phyloP scores from a whole-genome alignment of 2,888 invertebrate species.

The Podabrus alpinus region DNA sequence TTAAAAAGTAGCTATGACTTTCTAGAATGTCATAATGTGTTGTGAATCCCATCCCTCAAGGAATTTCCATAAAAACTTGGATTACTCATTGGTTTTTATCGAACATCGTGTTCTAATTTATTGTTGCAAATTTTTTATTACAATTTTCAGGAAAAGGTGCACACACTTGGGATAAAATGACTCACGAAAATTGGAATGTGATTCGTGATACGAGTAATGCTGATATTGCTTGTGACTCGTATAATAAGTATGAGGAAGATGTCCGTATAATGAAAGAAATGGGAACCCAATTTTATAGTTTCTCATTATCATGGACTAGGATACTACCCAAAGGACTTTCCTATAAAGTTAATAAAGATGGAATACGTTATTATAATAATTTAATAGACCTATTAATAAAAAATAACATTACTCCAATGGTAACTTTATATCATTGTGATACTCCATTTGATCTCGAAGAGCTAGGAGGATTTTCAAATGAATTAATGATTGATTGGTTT shows the following conservation, averaged over 20 bases:
- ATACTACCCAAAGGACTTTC: slow-evolving; percentile 63
- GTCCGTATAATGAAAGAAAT: slow-evolving; percentile 60
- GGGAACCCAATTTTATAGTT: slow-evolving; percentile 63
- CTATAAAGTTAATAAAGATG: slow-evolving; percentile 62
- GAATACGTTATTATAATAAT: slow-evolving; percentile 66
- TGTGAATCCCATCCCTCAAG: not conserved
- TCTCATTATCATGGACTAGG: slow-evolving; percentile 70
- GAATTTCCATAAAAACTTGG: not conserved
- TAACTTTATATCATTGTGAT: slow-evolving; percentile 63
- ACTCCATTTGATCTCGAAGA: slow-evolving; percentile 57
- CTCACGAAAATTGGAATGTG: slow-evolving; percentile 58
- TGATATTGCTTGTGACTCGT: slow-evolving; percentile 69
- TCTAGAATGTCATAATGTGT: not conserved
- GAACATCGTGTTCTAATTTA: not conserved
- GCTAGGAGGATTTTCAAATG: slow-evolving; percentile 57
- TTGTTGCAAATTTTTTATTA: not conserved
- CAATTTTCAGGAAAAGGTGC: slow-evolving; percentile 60
- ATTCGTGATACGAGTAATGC: slow-evolving; percentile 62
- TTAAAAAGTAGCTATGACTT: not conserved
- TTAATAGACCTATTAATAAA: slow-evolving; percentile 61
- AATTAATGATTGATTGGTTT: slow-evolving; percentile 61
- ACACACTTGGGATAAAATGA: slow-evolving; percentile 70
- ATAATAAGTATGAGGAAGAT: slow-evolving; percentile 65
- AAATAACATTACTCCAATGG: slow-evolving; percentile 59
- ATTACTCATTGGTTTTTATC: not conserved